phyloP scores from a whole-genome alignment of 2,888 invertebrate genomes.

The Augochlorella aurata region DNA sequence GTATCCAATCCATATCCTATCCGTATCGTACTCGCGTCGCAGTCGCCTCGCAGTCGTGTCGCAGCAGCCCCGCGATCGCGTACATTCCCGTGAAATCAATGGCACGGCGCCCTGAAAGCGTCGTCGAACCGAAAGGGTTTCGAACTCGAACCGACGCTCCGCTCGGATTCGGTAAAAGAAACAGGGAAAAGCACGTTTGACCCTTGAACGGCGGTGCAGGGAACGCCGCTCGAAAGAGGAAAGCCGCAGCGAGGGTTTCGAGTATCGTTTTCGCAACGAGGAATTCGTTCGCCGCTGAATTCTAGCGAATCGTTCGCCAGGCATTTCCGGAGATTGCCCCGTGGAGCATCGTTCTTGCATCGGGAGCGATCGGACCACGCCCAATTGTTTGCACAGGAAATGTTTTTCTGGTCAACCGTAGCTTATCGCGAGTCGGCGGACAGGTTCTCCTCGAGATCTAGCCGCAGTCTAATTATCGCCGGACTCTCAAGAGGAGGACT shows the following conservation, averaged over 20 bases:
- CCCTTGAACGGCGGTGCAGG: not conserved
- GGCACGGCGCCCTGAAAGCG: slow-evolving; percentile 6
- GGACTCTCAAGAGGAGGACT: too few species aligned
- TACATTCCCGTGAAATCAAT: slow-evolving; percentile 38
- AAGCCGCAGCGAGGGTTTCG: not conserved
- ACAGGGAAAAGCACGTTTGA: not conserved
- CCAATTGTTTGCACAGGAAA: not conserved
- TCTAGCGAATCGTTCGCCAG: not conserved
- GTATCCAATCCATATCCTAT: too few species aligned
- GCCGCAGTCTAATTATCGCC: too few species aligned
- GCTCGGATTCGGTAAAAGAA: slow-evolving; percentile 5
- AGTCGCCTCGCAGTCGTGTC: too few species aligned
- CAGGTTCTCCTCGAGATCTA: too few species aligned
- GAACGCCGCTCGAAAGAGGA: not conserved
- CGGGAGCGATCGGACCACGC: not conserved
- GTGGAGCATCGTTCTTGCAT: not conserved
- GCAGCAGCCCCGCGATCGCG: not conserved
- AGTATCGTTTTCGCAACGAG: not conserved
- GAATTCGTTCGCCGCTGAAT: not conserved
- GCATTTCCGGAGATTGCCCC: not conserved
- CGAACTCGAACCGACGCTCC: not conserved
- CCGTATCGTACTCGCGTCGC: too few species aligned
- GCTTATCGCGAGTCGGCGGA: too few species aligned
- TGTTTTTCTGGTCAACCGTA: too few species aligned
- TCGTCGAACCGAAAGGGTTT: slow-evolving; percentile 15